Conservation (phyloP, 2,888 invertebrate species). For the Scaptomyza parva region DNA sequence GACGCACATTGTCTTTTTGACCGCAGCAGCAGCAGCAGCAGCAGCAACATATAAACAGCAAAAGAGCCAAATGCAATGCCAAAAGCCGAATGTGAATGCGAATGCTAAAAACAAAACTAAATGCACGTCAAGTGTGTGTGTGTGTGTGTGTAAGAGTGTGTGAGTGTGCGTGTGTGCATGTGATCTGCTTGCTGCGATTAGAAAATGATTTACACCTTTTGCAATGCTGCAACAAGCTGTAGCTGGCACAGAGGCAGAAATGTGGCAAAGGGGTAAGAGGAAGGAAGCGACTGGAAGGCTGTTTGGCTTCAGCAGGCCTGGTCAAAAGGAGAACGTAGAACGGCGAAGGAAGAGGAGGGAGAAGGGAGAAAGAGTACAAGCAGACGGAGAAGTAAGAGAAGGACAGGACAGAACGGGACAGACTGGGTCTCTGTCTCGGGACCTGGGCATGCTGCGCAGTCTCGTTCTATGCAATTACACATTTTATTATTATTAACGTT, state of each 20-base stretch:
- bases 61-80: slow-evolving; percentile 46
- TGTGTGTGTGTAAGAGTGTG: slow-evolving; percentile 15
- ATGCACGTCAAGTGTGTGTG: slow-evolving; percentile 33
- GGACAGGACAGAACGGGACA: slow-evolving; percentile 17
- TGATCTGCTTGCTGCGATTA: slow-evolving; percentile 72
- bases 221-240: slow-evolving; percentile 44
- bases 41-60: slow-evolving; percentile 33
- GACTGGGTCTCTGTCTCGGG: slow-evolving; percentile 26
- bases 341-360: background rate
- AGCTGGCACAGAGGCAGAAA: slow-evolving; percentile 11
- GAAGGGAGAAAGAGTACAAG: background rate
- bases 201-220: slow-evolving; percentile 75
- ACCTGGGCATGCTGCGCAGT: slow-evolving; percentile 43
- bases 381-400: background rate
- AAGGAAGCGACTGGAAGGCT: slow-evolving; percentile 15
- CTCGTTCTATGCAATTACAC: slow-evolving; percentile 70
- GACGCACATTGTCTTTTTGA: slow-evolving; percentile 56
- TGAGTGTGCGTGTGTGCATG: slow-evolving; percentile 57
- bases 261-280: slow-evolving; percentile 5
- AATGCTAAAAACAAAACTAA: slow-evolving; percentile 64
- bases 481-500: slow-evolving; percentile 77
- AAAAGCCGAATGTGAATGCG: slow-evolving; percentile 44
- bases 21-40: slow-evolving; percentile 25
- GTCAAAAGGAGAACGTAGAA: slow-evolving; percentile 5
- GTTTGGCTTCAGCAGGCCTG: slow-evolving; percentile 17